Conservation (phyloP, 2,888 invertebrate species). For the Cacoxenus indagator region DNA sequence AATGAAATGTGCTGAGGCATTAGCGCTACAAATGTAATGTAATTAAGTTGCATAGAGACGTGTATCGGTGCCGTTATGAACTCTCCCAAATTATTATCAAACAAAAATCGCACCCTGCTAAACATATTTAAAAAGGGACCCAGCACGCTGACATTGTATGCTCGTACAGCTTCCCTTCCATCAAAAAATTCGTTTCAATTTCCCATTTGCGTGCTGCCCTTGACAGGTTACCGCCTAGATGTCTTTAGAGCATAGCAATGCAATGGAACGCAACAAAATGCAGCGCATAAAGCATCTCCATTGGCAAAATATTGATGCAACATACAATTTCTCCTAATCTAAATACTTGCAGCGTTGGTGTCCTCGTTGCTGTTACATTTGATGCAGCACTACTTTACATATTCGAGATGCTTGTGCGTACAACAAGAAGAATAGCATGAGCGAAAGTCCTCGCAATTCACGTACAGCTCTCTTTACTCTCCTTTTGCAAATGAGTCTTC, state of each 20-base stretch:
- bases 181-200: not conserved
- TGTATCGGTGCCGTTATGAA: no score
- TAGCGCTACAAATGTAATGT: no score
- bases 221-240: not conserved
- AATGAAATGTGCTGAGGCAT: no score
- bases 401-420: not conserved
- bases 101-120: no score
- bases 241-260: not conserved
- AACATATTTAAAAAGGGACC: no score
- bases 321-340: constrained; percentile 60
- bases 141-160: no score
- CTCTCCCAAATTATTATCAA: no score
- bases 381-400: constrained; percentile 34
- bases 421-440: constrained; percentile 35
- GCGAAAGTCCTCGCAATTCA: constrained; percentile 42
- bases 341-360: constrained; percentile 47
- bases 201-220: not conserved
- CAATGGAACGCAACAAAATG: not conserved
- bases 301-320: constrained; percentile 53
- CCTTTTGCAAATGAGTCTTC: no score
- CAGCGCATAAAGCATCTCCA: not conserved
- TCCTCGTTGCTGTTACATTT: not conserved
- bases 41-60: no score
- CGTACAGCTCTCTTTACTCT: no score
- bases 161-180: not conserved